Evolutionary conservation across 2,888 invertebrate species (phyloP).

Genomic region (Macrophya alboannulata): DNA sequence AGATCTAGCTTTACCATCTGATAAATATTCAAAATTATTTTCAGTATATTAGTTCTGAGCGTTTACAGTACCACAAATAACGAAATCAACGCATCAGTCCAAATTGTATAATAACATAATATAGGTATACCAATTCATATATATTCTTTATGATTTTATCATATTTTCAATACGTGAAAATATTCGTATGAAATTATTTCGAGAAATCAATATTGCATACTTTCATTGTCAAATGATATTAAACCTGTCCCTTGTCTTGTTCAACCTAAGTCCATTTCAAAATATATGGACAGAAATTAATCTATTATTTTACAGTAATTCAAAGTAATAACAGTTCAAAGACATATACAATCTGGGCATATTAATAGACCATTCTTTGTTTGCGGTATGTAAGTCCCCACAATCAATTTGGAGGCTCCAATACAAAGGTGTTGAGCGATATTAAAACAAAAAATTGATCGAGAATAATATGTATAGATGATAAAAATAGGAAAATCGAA

Average conservation of each 20-base stretch:
- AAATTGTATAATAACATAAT: background rate
- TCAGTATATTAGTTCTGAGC: background rate
- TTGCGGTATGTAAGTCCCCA: background rate
- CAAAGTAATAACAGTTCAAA: background rate
- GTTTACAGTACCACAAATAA: background rate
- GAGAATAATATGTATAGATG: background rate
- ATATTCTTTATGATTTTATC: background rate
- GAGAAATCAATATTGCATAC: background rate
- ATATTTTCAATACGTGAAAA: background rate
- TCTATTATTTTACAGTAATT: background rate
- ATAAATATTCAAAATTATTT: constrained; percentile 5
- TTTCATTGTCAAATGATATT: background rate
- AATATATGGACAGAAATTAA: background rate
- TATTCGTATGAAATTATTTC: background rate
- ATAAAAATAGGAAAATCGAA: background rate
- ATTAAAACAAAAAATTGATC: background rate
- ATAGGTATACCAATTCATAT: background rate
- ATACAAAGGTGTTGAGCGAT: background rate
- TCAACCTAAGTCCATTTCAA: background rate
- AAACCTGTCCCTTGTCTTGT: background rate
- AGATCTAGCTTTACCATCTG: constrained; percentile 12
- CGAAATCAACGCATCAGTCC: background rate
- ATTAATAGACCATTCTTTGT: background rate
- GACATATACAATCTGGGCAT: background rate
- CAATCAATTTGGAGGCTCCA: background rate